These are phyloP conservation scores for Larimichthys crocea DNA, from an alignment of 2,113 vertebrate species.

Conservation along the genomic window DNA sequence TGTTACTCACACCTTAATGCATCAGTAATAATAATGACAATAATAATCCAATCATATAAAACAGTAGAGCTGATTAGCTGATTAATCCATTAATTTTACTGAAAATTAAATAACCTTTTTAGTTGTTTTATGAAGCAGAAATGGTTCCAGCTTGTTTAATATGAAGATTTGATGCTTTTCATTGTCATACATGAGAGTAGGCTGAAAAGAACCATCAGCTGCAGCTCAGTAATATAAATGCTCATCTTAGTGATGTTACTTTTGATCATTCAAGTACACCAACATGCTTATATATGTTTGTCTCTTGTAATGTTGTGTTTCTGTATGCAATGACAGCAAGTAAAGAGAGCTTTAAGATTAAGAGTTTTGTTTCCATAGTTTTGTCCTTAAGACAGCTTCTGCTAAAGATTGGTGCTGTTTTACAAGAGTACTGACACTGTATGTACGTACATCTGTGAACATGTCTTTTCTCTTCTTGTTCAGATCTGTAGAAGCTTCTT, in stretches of 20 bases:
- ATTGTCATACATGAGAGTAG: not conserved
- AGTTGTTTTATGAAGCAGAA: not conserved
- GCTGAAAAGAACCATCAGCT: not conserved
- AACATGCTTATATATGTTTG: not conserved
- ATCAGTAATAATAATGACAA: not conserved
- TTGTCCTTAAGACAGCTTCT: slow-evolving; percentile 6
- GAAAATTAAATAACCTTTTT: not conserved
- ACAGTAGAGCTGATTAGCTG: not conserved
- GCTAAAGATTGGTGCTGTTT: not conserved
- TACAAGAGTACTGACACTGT: not conserved
- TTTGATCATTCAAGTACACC: not conserved
- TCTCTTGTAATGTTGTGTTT: not conserved
- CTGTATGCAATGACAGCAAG: not conserved
- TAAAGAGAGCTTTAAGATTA: no score
- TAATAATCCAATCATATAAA: no score
- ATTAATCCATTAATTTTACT: not conserved
- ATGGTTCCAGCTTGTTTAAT: not conserved
- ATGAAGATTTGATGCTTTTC: not conserved
- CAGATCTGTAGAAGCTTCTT: no score
- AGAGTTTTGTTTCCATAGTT: not conserved
- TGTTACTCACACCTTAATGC: not conserved
- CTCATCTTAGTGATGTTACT: not conserved
- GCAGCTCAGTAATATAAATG: no score
- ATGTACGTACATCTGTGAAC: no score
- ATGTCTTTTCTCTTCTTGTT: no score